phyloP scores from a whole-genome alignment of 2,888 invertebrate genomes.

The Pachymerium ferrugineum region DNA sequence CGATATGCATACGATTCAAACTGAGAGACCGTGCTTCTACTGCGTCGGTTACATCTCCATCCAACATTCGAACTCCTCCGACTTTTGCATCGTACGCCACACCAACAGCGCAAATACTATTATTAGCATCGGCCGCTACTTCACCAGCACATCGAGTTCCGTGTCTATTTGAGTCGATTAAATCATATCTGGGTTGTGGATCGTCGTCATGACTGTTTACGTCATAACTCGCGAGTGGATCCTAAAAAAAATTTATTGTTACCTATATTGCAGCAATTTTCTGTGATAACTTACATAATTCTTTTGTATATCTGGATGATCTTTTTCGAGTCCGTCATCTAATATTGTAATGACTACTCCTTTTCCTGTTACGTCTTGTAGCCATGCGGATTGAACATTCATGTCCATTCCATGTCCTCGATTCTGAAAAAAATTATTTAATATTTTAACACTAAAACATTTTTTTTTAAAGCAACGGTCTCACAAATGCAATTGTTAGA shows the following conservation, averaged over 20 bases:
- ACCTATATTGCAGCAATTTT: background rate
- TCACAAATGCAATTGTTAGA: too few species aligned
- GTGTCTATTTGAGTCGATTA: conserved; percentile 87
- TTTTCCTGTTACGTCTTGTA: conserved; percentile 84
- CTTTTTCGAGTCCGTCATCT: conserved; percentile 92
- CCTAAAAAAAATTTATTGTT: conserved; percentile 55
- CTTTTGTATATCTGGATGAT: conserved; percentile 83
- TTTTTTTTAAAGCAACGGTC: too few species aligned
- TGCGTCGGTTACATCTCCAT: conserved; percentile 97
- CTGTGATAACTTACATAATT: conserved; percentile 73
- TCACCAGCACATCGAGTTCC: conserved; percentile 92
- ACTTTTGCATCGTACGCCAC: conserved; percentile 93
- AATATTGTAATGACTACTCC: conserved; percentile 94
- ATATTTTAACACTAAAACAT: too few species aligned
- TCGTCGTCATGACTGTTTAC: conserved; percentile 94
- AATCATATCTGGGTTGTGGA: conserved; percentile 95
- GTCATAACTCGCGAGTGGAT: conserved; percentile 91
- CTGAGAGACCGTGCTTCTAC: conserved; percentile 94
- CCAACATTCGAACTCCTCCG: conserved; percentile 95
- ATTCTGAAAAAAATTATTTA: conserved; percentile 43
- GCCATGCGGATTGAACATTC: conserved; percentile 95
- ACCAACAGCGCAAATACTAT: conserved; percentile 91
- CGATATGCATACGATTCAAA: conserved; percentile 91
- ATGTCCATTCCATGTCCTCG: conserved; percentile 86
- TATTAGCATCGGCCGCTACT: conserved; percentile 95